Conservation (phyloP, 2,113 vertebrate genomes). For the Melanerpes aurifrons region DNA sequence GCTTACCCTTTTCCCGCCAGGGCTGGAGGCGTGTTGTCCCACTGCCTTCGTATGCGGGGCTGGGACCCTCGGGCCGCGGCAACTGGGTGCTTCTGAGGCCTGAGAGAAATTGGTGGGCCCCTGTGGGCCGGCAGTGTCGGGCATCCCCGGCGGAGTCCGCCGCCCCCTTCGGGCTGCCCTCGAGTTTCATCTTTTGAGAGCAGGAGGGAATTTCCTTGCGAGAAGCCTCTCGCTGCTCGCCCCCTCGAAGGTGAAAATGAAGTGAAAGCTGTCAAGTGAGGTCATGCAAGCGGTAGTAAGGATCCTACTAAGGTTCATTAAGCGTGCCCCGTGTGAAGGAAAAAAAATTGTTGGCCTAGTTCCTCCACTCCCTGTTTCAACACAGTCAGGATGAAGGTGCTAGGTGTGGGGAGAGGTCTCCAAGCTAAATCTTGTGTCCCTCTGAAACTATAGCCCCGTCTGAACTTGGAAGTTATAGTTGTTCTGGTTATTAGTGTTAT, state of each 20-base stretch:
- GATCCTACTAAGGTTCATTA: accelerated
- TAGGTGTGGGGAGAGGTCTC: accelerated
- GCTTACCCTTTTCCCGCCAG: too few species aligned
- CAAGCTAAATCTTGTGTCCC: neutral
- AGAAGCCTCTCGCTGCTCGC: neutral
- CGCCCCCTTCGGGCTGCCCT: accelerated
- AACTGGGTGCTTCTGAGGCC: neutral
- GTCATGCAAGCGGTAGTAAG: accelerated
- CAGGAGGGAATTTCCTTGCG: accelerated
- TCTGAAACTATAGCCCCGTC: accelerated
- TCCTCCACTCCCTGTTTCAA: neutral
- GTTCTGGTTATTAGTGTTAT: accelerated
- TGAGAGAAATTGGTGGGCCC: neutral
- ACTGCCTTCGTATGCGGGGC: neutral
- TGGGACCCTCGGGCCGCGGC: too few species aligned
- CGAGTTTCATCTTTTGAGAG: neutral
- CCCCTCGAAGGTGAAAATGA: accelerated
- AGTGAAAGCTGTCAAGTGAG: neutral
- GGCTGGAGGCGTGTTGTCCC: neutral
- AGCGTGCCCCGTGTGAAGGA: neutral
- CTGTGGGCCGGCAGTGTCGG: neutral
- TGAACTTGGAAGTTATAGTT: accelerated
- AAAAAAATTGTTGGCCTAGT: neutral
- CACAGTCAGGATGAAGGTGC: neutral
- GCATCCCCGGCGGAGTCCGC: too few species aligned